Evolutionary conservation across 2,113 vertebrate genomes (phyloP).

Genomic region (Cyprinodon tularosa): DNA sequence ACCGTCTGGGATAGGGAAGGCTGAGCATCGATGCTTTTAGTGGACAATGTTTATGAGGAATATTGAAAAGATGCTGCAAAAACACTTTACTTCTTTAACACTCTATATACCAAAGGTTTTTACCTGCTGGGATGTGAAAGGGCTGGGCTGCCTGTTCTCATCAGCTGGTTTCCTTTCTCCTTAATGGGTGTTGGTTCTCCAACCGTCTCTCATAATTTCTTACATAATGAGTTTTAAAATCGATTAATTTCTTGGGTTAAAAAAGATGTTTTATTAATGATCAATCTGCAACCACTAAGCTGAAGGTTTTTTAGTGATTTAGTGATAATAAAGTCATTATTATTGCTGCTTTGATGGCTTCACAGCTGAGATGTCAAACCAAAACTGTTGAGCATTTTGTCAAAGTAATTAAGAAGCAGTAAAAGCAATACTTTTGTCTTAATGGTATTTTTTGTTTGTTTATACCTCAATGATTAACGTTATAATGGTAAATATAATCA

Average conservation of each 20-base stretch:
- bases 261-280: not conserved
- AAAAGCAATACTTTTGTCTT: not conserved
- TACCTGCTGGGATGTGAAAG: constrained; percentile 32
- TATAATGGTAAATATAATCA: not conserved
- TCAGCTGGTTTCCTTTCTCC: constrained; percentile 46
- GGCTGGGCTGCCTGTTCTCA: constrained; percentile 21
- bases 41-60: not conserved
- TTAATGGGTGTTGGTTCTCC: constrained; percentile 55
- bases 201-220: constrained; percentile 1
- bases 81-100: not conserved
- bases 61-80: not conserved
- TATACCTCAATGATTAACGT: too few species aligned
- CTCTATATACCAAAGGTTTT: not conserved
- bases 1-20: not conserved
- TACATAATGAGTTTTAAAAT: not conserved
- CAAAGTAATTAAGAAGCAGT: not conserved
- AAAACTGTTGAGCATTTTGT: not conserved
- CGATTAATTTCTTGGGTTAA: not conserved
- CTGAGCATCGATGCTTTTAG: constrained; percentile 38
- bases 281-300: not conserved
- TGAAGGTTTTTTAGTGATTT: not conserved
- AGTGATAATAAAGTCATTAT: not conserved
- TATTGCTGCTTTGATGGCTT: not conserved
- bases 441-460: not conserved
- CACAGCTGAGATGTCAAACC: not conserved